A percentile compares a stretch with the other conserved stretches of the same genome.
These are phyloP conservation scores for Hippoglossus hippoglossus DNA, from an alignment of 2,797 vertebrate genomes.

Conservation along the genomic window DNA sequence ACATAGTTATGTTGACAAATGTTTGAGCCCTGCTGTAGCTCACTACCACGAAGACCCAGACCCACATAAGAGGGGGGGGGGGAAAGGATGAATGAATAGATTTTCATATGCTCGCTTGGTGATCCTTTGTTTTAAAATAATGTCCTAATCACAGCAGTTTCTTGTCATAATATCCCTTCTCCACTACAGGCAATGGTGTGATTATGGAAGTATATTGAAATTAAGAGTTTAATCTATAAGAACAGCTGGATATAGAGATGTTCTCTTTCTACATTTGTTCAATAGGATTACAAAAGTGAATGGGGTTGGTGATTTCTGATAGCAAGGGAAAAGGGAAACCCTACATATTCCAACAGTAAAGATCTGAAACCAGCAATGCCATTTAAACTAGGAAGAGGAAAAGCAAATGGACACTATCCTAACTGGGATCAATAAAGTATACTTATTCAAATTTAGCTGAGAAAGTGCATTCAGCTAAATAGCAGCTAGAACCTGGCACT, in stretches of 20 bases:
- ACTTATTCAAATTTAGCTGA: constrained; percentile 21
- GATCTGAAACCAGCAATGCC: neutral
- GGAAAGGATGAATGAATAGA: neutral
- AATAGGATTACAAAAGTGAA: neutral
- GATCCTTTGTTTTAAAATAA: neutral
- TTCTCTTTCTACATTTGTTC: neutral
- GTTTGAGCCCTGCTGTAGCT: neutral
- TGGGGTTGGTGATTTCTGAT: neutral
- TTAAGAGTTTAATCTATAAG: neutral
- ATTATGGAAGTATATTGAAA: too few relatives aligned
- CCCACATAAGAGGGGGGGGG: neutral
- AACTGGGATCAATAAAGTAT: constrained; percentile 7
- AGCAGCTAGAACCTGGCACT: neutral
- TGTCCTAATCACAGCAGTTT: neutral
- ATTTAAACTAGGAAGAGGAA: neutral
- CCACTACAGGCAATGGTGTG: too few relatives aligned
- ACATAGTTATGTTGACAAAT: neutral
- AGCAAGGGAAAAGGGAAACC: neutral
- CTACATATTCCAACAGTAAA: neutral
- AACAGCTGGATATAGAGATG: neutral
- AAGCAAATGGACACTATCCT: constrained; percentile 1
- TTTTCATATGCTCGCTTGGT: neutral
- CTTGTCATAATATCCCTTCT: neutral
- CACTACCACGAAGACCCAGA: neutral
- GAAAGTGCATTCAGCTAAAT: constrained; percentile 22